Evolutionary conservation across 2,888 invertebrate genomes (phyloP).

Genomic region (Trichogramma dendrolimi): DNA sequence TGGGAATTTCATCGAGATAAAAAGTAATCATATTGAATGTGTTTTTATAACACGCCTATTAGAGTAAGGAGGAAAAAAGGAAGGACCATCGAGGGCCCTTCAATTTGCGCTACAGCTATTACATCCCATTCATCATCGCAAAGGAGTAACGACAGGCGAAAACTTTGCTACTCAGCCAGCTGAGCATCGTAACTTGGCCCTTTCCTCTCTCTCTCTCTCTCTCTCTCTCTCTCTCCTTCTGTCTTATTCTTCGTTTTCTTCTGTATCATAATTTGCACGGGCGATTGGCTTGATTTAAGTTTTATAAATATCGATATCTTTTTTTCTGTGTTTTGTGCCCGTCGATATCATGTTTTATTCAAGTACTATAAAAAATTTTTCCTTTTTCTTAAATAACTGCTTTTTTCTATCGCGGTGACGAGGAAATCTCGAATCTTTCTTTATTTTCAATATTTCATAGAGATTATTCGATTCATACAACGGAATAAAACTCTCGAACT

Average conservation of each 20-base stretch:
- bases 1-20: no score
- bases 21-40: no score
- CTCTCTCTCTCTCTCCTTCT: not conserved
- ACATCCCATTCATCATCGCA: not conserved
- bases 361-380: no score
- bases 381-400: not conserved
- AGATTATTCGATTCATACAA: no score
- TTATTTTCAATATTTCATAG: no score
- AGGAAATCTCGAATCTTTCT: not conserved
- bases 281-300: slow-evolving; percentile 46
- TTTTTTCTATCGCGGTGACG: slow-evolving; percentile 13
- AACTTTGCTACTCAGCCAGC: slow-evolving; percentile 10
- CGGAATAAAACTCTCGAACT: no score
- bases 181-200: not conserved
- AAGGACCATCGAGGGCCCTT: no score
- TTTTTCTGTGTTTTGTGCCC: slow-evolving; percentile 33
- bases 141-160: not conserved
- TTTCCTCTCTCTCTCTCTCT: slow-evolving; percentile 2
- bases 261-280: slow-evolving; percentile 27
- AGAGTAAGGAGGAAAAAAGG: no score
- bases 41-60: no score
- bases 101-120: no score
- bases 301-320: slow-evolving; percentile 49
- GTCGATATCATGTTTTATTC: no score
- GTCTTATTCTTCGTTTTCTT: slow-evolving; percentile 13